Evolutionary conservation across 2,797 vertebrate genomes (phyloP).

Genomic region (Astyanax mexicanus): DNA sequence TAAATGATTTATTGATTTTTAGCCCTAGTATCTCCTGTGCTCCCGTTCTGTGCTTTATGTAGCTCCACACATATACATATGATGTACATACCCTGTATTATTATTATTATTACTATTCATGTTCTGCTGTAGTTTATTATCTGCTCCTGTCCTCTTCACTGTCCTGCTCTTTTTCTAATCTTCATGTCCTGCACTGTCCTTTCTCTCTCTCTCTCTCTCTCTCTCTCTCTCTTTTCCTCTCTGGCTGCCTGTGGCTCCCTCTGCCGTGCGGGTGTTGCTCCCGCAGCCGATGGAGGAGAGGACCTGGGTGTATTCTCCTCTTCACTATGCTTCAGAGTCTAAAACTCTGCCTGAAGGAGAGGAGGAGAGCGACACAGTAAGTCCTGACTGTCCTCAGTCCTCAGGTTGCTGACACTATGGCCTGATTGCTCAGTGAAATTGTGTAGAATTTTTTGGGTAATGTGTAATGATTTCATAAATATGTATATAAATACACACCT

Average conservation of each 20-base stretch:
- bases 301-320: constrained; percentile 99
- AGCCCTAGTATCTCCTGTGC: too few relatives aligned
- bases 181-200: constrained; percentile 63
- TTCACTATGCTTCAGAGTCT: constrained; percentile 95
- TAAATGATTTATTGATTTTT: too few relatives aligned
- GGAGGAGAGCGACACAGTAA: constrained; percentile 97
- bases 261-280: constrained; percentile 79
- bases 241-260: too few relatives aligned
- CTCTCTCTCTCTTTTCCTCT: too few relatives aligned
- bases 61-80: too few relatives aligned
- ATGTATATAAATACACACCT: too few relatives aligned
- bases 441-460: too few relatives aligned
- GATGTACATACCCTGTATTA: too few relatives aligned
- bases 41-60: too few relatives aligned
- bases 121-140: neutral
- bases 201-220: constrained; percentile 64
- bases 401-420: too few relatives aligned
- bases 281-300: constrained; percentile 95
- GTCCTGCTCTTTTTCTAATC: constrained; percentile 44
- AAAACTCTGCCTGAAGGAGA: constrained; percentile 90
- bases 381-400: constrained; percentile 76
- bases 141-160: neutral
- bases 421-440: too few relatives aligned
- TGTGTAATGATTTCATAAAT: too few relatives aligned
- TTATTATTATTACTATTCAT: neutral